These are phyloP conservation scores for Chrysolina oricalcia DNA, from an alignment of 2,888 invertebrate genomes.

Conservation along the genomic window DNA sequence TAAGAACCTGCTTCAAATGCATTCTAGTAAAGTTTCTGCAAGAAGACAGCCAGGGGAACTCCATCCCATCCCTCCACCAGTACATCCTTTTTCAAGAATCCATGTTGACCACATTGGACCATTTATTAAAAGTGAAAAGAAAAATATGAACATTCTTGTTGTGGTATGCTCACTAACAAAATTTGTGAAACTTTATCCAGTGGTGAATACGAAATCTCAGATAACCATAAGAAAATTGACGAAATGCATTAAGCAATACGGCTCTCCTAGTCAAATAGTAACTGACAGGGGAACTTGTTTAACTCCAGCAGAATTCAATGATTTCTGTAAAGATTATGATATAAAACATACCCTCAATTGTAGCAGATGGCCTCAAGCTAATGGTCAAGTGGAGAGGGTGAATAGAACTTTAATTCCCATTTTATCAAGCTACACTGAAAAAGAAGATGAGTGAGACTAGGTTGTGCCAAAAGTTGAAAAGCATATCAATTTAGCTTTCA, in stretches of 20 bases:
- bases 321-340: too few species aligned
- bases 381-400: conserved; percentile 30
- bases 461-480: conserved; percentile 7
- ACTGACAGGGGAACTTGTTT: neutral
- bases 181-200: neutral
- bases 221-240: neutral
- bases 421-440: neutral
- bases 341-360: too few species aligned
- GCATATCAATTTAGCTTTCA: conserved; percentile 1
- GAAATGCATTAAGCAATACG: neutral
- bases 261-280: neutral
- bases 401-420: conserved; percentile 27
- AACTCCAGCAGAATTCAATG: neutral
- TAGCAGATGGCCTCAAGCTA: conserved; percentile 26
- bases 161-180: neutral
- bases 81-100: too few species aligned
- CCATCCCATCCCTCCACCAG: too few species aligned
- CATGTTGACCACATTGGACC: too few species aligned
- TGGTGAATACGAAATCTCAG: neutral
- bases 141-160: too few species aligned
- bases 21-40: too few species aligned
- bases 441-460: conserved; percentile 26
- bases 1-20: too few species aligned
- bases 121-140: too few species aligned
- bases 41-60: too few species aligned